Percentiles rank a stretch among this genome's conserved stretches.
Evolutionary conservation across 2,797 vertebrate species (phyloP).

Genomic region (Polyboroides typus): DNA sequence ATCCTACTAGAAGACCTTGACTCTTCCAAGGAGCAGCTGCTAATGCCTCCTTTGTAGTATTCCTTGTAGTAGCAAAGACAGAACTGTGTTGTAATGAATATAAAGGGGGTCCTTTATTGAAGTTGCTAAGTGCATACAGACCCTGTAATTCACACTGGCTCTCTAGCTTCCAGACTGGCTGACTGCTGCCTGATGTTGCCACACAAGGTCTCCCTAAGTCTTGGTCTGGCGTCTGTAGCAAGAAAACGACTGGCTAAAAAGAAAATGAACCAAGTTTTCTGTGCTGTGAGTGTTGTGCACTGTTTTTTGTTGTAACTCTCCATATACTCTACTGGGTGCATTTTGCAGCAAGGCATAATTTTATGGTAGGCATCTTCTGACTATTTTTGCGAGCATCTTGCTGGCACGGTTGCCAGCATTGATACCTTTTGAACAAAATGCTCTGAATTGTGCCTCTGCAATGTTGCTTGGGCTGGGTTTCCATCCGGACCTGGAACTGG

Average conservation of each 20-base stretch:
- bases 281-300: background rate
- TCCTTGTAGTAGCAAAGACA: constrained; percentile 5
- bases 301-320: background rate
- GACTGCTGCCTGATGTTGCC: constrained; percentile 12
- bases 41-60: background rate
- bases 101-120: constrained; percentile 31
- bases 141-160: background rate
- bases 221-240: background rate
- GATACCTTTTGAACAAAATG: background rate
- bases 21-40: background rate
- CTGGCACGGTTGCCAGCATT: background rate
- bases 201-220: constrained; percentile 23
- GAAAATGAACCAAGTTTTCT: background rate
- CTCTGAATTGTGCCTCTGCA: background rate
- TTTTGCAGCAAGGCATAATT: background rate
- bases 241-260: background rate
- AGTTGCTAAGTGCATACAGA: background rate
- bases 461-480: background rate
- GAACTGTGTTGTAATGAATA: constrained; percentile 39
- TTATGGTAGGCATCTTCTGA: background rate
- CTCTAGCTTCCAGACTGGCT: constrained; percentile 22
- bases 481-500: constrained; percentile 7
- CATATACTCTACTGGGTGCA: background rate
- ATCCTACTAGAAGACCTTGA: background rate
- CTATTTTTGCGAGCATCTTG: background rate